phyloP scores from a whole-genome alignment of 1,140 invertebrate species.

The Uloborus diversus region DNA sequence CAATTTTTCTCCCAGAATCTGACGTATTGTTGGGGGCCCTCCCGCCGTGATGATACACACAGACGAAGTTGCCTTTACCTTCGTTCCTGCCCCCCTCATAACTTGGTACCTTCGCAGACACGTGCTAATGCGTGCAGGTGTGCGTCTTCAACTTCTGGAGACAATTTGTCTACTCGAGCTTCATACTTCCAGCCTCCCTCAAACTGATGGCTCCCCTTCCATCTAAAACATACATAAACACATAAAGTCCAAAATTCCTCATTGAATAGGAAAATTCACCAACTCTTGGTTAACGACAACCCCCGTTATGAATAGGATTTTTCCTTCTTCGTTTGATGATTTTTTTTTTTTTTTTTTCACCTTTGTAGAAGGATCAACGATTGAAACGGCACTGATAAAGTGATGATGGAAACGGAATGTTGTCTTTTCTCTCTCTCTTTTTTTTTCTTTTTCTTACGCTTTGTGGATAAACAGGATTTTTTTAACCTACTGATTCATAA shows the following conservation, averaged over 20 bases:
- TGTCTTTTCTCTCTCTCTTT: too few species aligned
- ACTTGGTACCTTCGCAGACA: slow-evolving; percentile 11
- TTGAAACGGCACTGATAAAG: too few species aligned
- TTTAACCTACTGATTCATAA: too few species aligned
- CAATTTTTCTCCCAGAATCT: slow-evolving; percentile 30
- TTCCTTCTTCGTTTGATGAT: slow-evolving; percentile 5
- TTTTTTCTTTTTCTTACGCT: too few species aligned
- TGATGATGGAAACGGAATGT: too few species aligned
- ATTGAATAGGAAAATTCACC: not conserved
- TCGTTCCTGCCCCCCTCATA: not conserved
- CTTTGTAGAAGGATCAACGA: not conserved
- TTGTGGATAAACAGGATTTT: too few species aligned
- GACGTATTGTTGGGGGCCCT: slow-evolving; percentile 25
- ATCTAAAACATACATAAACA: not conserved
- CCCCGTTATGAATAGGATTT: slow-evolving; percentile 12
- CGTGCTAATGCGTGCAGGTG: slow-evolving; percentile 46
- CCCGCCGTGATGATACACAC: slow-evolving; percentile 25
- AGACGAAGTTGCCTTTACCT: slow-evolving; percentile 24
- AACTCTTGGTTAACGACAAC: not conserved
- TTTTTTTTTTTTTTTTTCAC: too few species aligned
- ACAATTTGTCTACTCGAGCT: slow-evolving; percentile 17
- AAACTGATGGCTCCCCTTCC: not conserved
- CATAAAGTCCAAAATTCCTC: not conserved
- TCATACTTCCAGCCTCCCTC: not conserved
- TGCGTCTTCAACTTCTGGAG: slow-evolving; percentile 13